phyloP scores from a whole-genome alignment of 1,140 invertebrate genomes.

The Ctenoplectra terminalis region DNA sequence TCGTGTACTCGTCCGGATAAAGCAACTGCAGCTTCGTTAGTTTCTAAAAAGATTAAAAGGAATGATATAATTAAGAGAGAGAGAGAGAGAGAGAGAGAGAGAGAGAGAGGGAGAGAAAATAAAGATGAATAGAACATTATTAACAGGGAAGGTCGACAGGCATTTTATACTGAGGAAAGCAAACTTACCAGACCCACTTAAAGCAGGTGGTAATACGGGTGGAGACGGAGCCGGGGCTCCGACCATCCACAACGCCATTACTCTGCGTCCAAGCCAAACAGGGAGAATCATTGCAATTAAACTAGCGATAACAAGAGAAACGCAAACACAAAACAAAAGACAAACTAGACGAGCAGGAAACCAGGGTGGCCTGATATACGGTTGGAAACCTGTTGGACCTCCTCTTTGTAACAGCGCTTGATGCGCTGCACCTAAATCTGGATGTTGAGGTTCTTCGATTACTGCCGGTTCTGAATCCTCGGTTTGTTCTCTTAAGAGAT shows the following conservation, averaged over 20 bases:
- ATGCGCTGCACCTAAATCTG: constrained; percentile 91
- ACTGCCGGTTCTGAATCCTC: constrained; percentile 80
- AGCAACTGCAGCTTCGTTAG: constrained; percentile 64
- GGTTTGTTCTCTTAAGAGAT: constrained; percentile 89
- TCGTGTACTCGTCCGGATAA: constrained; percentile 92
- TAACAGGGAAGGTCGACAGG: neutral
- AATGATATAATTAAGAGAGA: constrained; percentile 17
- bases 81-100: neutral
- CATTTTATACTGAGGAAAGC: constrained; percentile 10
- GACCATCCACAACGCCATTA: constrained; percentile 93
- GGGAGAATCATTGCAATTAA: constrained; percentile 94
- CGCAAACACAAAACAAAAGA: constrained; percentile 91
- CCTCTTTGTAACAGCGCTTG: constrained; percentile 91
- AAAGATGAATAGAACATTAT: too few species aligned
- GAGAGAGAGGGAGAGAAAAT: neutral
- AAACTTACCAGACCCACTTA: constrained; percentile 73
- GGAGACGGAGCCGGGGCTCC: constrained; percentile 82
- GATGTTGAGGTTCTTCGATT: constrained; percentile 80
- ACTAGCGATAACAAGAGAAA: constrained; percentile 93
- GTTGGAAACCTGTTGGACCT: constrained; percentile 91
- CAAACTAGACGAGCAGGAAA: constrained; percentile 91
- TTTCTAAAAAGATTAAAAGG: constrained; percentile 61
- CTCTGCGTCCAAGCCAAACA: constrained; percentile 93
- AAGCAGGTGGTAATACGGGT: constrained; percentile 73
- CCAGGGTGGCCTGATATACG: constrained; percentile 92